Conservation (phyloP, 1,140 invertebrate species). For the Sitophilus oryzae region DNA sequence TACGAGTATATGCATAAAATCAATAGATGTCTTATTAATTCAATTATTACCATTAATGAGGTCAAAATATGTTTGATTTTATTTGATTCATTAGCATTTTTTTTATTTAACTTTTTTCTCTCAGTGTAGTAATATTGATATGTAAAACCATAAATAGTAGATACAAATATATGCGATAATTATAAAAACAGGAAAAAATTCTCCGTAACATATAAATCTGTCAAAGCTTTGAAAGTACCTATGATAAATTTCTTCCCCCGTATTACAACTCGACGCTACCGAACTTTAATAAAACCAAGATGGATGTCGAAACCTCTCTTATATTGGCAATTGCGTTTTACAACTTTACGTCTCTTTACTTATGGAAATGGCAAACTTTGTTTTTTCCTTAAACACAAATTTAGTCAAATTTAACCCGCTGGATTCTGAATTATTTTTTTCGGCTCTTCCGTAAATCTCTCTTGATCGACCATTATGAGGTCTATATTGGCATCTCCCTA, state of each 20-base stretch:
- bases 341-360: slow-evolving; percentile 20
- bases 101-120: no score
- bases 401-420: background rate
- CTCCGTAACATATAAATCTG: slow-evolving; percentile 10
- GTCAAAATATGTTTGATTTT: no score
- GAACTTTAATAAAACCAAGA: slow-evolving; percentile 23
- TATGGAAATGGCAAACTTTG: slow-evolving; percentile 21
- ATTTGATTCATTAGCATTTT: no score
- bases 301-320: slow-evolving; percentile 21
- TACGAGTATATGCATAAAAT: no score
- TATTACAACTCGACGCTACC: slow-evolving; percentile 15
- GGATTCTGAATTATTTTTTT: background rate
- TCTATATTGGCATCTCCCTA: no score
- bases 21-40: no score
- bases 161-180: background rate
- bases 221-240: slow-evolving; percentile 6
- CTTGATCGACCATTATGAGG: background rate
- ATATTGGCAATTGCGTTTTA: slow-evolving; percentile 24
- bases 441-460: background rate
- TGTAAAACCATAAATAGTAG: no score
- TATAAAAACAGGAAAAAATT: background rate
- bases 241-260: slow-evolving; percentile 16
- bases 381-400: slow-evolving; percentile 3
- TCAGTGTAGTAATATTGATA: no score
- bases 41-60: no score